A percentile compares a stretch with the other conserved stretches of the same genome.
These are phyloP conservation scores for Pyrgilauda ruficollis DNA, from an alignment of 2,113 vertebrate genomes.

Conservation along the genomic window DNA sequence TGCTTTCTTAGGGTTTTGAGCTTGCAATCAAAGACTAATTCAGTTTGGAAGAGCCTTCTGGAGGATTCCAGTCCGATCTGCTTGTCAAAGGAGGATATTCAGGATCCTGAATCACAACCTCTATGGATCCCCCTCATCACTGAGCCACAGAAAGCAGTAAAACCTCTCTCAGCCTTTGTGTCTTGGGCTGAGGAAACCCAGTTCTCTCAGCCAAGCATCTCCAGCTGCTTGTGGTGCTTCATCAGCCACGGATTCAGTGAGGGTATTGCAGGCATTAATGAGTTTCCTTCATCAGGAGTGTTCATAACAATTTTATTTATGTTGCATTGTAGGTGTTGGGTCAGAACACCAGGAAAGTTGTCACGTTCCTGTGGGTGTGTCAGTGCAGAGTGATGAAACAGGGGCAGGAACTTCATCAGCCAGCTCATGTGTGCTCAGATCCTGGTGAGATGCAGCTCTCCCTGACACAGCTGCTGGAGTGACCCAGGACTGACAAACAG, in stretches of 20 bases:
- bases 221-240: neutral
- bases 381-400: neutral
- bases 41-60: neutral
- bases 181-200: neutral
- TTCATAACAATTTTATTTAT: fast-evolving
- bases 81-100: neutral
- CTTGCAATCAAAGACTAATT: neutral
- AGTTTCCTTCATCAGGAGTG: neutral
- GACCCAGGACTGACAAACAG: neutral
- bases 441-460: neutral
- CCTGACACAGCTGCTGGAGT: neutral
- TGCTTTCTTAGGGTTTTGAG: neutral
- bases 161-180: neutral
- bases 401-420: neutral
- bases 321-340: neutral
- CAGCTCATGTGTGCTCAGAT: neutral
- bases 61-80: neutral
- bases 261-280: neutral
- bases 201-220: neutral
- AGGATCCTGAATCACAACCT: neutral
- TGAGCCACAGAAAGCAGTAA: neutral
- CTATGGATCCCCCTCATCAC: neutral
- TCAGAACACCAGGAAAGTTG: neutral
- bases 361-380: neutral
- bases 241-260: neutral